A percentile compares a stretch with the other conserved stretches of the same genome.
Conservation (phyloP, 2,113 vertebrate genomes). For the Cyprinodon brontotheroides region DNA sequence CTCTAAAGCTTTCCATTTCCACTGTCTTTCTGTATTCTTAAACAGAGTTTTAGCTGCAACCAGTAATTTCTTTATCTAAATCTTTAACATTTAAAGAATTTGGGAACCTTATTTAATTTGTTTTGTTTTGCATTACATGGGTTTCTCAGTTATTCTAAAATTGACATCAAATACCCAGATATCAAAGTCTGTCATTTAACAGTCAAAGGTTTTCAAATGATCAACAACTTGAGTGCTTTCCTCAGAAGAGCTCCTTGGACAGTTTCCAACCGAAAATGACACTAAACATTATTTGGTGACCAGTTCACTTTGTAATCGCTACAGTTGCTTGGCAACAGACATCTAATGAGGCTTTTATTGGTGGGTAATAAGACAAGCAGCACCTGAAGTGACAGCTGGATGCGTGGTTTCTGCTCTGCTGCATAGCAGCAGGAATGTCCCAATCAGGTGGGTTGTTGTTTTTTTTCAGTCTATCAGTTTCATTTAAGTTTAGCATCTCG, state of each 20-base stretch:
- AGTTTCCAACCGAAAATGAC: neutral
- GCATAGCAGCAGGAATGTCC: neutral
- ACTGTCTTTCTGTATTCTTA: neutral
- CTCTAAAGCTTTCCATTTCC: neutral
- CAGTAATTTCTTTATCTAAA: no score
- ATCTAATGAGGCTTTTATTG: conserved; percentile 43
- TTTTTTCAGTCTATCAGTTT: neutral
- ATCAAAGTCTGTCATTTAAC: neutral
- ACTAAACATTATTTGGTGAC: conserved; percentile 19
- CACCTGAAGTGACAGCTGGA: conserved; percentile 16
- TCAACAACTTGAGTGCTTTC: neutral
- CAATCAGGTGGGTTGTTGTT: neutral
- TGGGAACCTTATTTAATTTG: no score
- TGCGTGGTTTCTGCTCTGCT: conserved; percentile 3
- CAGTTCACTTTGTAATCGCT: conserved; percentile 7
- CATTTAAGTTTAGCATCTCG: neutral
- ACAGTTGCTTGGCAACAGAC: conserved; percentile 52
- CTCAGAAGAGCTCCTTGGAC: neutral
- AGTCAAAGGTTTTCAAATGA: neutral
- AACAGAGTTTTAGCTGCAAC: neutral
- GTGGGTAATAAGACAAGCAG: conserved; percentile 12
- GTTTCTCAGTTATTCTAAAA: neutral
- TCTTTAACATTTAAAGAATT: no score
- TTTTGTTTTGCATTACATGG: neutral
- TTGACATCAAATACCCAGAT: neutral